Evolutionary conservation across 2,888 invertebrate species (phyloP).

Genomic region (Hipparchia semele): DNA sequence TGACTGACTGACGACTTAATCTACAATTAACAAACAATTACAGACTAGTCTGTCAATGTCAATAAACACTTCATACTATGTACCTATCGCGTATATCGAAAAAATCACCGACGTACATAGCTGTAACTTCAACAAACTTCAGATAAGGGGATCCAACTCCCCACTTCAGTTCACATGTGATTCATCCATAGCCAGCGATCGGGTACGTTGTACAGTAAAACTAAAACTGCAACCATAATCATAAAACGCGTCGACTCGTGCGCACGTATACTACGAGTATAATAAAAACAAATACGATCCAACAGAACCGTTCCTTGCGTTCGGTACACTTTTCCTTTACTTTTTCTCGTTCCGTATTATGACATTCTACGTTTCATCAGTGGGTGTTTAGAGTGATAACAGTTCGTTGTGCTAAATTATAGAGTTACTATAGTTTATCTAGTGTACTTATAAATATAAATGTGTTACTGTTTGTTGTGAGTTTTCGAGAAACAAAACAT

Average conservation of each 20-base stretch:
- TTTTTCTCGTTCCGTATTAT: slow-evolving; percentile 46
- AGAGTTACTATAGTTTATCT: slow-evolving; percentile 42
- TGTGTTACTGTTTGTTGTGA: slow-evolving; percentile 48
- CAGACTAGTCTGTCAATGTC: too few relatives aligned
- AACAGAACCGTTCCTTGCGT: slow-evolving; percentile 45
- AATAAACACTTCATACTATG: too few relatives aligned
- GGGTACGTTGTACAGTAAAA: slow-evolving; percentile 37
- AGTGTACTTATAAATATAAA: slow-evolving; percentile 40
- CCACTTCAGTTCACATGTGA: slow-evolving; percentile 48
- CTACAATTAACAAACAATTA: too few relatives aligned
- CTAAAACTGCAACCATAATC: slow-evolving; percentile 49
- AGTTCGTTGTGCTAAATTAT: slow-evolving; percentile 50
- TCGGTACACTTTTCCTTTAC: slow-evolving; percentile 45
- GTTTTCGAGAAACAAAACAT: slow-evolving; percentile 46
- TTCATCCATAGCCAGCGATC: slow-evolving; percentile 44
- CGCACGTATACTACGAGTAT: slow-evolving; percentile 53
- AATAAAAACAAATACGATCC: slow-evolving; percentile 39
- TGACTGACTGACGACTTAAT: too few relatives aligned
- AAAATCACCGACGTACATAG: slow-evolving; percentile 1
- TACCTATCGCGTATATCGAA: not conserved
- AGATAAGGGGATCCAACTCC: slow-evolving; percentile 44
- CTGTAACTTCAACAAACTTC: slow-evolving; percentile 30
- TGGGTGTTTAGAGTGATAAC: slow-evolving; percentile 54
- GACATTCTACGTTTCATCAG: slow-evolving; percentile 35
- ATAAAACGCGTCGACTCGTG: slow-evolving; percentile 56